Percentiles rank a stretch among this genome's conserved stretches.
These are phyloP conservation scores for Plagodis pulveraria DNA, from an alignment of 2,888 invertebrate species.

Conservation along the genomic window DNA sequence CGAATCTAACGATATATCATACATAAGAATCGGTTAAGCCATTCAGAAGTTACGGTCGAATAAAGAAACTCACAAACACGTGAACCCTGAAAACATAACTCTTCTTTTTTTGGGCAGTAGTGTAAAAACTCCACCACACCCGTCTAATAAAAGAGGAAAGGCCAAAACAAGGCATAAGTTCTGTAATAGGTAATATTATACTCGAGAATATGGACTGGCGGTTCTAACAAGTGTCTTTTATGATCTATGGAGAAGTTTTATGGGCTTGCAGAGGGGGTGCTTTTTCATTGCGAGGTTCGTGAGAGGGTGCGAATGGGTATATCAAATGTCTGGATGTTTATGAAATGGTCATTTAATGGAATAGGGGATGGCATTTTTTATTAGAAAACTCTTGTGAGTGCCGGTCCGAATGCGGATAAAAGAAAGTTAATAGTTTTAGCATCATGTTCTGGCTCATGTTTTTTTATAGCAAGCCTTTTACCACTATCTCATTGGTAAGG, in stretches of 20 bases:
- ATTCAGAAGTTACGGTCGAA: too few relatives aligned
- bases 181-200: conserved; percentile 18
- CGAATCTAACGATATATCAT: too few relatives aligned
- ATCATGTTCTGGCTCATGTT: not conserved
- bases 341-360: conserved; percentile 19
- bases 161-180: conserved; percentile 7
- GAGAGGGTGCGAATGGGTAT: conserved; percentile 28
- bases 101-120: too few relatives aligned
- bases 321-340: conserved; percentile 19
- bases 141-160: conserved; percentile 17
- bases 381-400: not conserved
- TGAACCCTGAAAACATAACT: too few relatives aligned
- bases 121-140: too few relatives aligned
- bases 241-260: conserved; percentile 27
- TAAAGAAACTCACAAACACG: too few relatives aligned
- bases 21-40: too few relatives aligned
- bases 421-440: not conserved
- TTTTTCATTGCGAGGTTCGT: conserved; percentile 26
- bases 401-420: not conserved
- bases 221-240: conserved; percentile 24
- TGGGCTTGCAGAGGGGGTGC: conserved; percentile 13
- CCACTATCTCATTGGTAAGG: too few relatives aligned
- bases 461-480: too few relatives aligned
- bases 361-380: conserved; percentile 13
- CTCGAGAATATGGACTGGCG: conserved; percentile 11